Evolutionary conservation across 1,140 invertebrate species (phyloP), one percentile per base, ranked within the genome.

Genomic region (Armadillidium nasatum): DNA sequence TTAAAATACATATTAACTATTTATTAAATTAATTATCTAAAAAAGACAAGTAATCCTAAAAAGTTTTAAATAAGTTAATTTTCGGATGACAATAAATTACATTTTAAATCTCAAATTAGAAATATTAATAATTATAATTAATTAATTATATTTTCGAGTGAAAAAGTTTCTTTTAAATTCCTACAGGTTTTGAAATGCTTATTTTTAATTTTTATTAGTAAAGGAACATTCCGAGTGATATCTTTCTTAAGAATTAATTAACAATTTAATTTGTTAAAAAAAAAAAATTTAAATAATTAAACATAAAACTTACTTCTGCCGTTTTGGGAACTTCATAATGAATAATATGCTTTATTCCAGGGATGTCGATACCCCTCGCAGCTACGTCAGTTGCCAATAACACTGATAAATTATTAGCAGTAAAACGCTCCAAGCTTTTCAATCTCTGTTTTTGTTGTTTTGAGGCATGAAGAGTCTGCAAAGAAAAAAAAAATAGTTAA

Each of bases 331-430:
- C 93, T 87, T 99, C 96, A 87, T 98, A 99, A 85, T 99, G 97
- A 82, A 99, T 90, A 4, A 99, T 96, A 84, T 98, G 94, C 80
- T 98, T 89, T 3, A 99, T 91, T 83, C 91, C 89, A 7, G 94
- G 93, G 83, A 99, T 98, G 86, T 99, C 97, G 43, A 99, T 86
- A 66, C 97, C 97, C 78, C 97, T 87, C 0, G 97, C 96, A 13
- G 97, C 97, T 19, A 99, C 96, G 87, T 99, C 97, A 0, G 97
- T 99, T 0, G 97, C 95, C 76, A 99, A 88, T n/a, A 99, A 84
- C 11, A 99, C 81, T 0, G 91, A 90, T 80, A 89, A 88, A 0
- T 88, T 85, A 82, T 89, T 88, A 82, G 90, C 89, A 76, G 92
- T 88, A 87, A 99, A 99, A 79, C 90, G 81, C 83, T 99, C 97